phyloP scores from a whole-genome alignment of 2,113 vertebrate genomes.

The Crotalus viridis region DNA sequence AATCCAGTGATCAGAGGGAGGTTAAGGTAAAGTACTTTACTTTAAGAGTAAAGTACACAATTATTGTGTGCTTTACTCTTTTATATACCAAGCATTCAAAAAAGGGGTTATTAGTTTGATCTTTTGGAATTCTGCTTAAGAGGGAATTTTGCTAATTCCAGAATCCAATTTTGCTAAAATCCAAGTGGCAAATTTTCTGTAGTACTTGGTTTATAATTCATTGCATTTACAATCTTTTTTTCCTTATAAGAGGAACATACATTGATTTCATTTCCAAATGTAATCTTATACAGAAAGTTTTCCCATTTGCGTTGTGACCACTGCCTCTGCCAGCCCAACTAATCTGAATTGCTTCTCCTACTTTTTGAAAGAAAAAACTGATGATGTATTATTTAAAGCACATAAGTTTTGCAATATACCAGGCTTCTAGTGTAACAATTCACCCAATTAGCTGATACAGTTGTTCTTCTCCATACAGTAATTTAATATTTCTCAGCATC shows the following conservation, averaged over 20 bases:
- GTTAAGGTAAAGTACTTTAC: not conserved
- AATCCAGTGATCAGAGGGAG: slow-evolving; percentile 56
- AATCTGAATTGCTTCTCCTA: not conserved
- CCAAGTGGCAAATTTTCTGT: not conserved
- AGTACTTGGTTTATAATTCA: not conserved
- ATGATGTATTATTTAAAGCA: not conserved
- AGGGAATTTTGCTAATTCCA: not conserved
- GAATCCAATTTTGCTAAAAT: not conserved
- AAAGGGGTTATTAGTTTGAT: slow-evolving; percentile 45
- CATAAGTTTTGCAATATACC: not conserved
- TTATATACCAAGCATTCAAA: slow-evolving; percentile 65
- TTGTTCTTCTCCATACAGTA: not conserved
- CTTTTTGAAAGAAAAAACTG: not conserved
- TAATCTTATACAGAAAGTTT: not conserved
- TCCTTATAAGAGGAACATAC: not conserved
- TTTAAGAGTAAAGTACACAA: slow-evolving; percentile 17
- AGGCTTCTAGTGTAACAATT: not conserved
- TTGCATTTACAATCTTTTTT: not conserved
- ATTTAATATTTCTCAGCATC: not conserved
- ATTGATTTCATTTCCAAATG: not conserved
- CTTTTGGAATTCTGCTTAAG: slow-evolving; percentile 28
- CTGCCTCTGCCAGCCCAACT: not conserved
- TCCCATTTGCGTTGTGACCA: too few relatives aligned
- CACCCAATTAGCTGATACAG: too few relatives aligned
- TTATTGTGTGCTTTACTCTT: slow-evolving; percentile 59